Base-by-base conservation (phyloP, 2,797 vertebrate genomes). In the Diglossa cyanea region DNA sequence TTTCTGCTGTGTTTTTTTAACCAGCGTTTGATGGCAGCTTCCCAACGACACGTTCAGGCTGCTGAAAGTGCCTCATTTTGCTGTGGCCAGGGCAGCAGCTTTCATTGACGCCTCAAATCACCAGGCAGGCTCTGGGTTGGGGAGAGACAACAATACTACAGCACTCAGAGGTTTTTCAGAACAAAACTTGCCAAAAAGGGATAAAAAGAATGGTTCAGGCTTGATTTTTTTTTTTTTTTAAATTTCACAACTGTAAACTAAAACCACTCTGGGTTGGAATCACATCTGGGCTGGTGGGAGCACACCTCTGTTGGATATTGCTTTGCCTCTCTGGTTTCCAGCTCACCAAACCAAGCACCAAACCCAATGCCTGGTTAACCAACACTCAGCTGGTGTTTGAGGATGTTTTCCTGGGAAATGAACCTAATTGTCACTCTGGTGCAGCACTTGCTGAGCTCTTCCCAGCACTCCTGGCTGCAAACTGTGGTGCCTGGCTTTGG, bases 21-120 rank as follows among this genome's bases (percentile, higher is more conserved):
- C 65, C 76, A 88, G 62, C 0, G 0, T 77, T 86, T 65, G 85
- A 77, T 96, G 94, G 96, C 95, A 90, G 33, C 47, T 9, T 94
- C 95, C 95, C 95, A 95, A 58, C 1, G 1, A 54, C 91, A 91
- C 61, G 62, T 71, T 72, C 50, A 25, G 90, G 82, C 93, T 83
- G 87, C 87, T 94, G 91, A 90, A 91, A 94, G 88, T 2, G 17
- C 63, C 89, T 96, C 89, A 25, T 84, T 93, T 63, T 42, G 86
- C 96, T 82, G 80, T 40, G 86, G 89, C 94, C 18, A 2, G 81
- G 84, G 88, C 91, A 88, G 94, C 85, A 88, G 86, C 88, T 77
- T 55, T 71, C 91, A 86, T 77, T 93, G 95, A 95, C 54, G 93
- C 39, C 53, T 77, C 45, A 0, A 77, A 95, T 91, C 95, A 75